Base-by-base conservation (phyloP, 2,113 vertebrate species). In the Stegastes partitus region DNA sequence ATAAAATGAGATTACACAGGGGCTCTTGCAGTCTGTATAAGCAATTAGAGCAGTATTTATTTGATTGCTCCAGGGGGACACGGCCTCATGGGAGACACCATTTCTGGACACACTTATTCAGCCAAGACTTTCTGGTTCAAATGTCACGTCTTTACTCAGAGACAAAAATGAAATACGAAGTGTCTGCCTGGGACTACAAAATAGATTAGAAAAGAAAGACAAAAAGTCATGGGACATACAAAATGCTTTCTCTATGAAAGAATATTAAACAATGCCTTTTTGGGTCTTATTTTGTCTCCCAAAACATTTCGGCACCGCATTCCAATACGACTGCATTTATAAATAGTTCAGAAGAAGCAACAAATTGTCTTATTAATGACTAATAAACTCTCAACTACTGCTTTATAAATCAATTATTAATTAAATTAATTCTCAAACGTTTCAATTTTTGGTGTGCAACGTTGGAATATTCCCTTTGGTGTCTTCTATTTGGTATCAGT, bases 41-140 rank as follows among this genome's bases (percentile, higher is more conserved):
- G 80, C 86, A 87, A 88, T 94, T 88, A 89, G 16, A 84, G 74
- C 12, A 2, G 61, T 58, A 81, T 53, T 64, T 65, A 21, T 77
- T 66, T 57, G 62, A 91, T 31, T 47, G 59, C 68, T 70, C 89
- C 26, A 0, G 7, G 19, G 83, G 84, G 84, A 81, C 42, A 0
- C 6, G 18, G 47, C 54, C 88, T 84, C 26, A 0, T 3, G 85
- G 69, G 91, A 87, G 34, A 50, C 0, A 4, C 70, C 69, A 81
- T 84, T 86, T 85, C 73, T 82, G 80, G 81, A 88, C 34, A 28
- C 62, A 58, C 39, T 78, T 63, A 61, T 68, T 42, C 21, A 74
- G 69, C 62, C 75, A 61, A 69, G 74, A 63, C 62, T 44, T 54
- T 57, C 22, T 58, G 66, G 54, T 44, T 77, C 72, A 84, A 71